Percentiles rank a stretch among this genome's conserved stretches.
Evolutionary conservation across 2,797 vertebrate genomes (phyloP).

Genomic region (Tragelaphus eurycerus): DNA sequence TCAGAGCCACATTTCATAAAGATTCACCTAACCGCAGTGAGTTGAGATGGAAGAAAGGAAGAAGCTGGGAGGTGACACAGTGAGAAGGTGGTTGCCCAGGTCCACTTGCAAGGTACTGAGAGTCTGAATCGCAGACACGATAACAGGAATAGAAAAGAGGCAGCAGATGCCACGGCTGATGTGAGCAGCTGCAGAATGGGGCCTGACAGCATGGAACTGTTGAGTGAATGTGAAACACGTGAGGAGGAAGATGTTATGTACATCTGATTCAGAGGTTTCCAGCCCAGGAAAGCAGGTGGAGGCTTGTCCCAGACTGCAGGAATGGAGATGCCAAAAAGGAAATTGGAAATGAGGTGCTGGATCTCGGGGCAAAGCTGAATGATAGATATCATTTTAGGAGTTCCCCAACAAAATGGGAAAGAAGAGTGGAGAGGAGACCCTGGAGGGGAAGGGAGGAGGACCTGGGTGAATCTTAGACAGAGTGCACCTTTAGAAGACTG

Average conservation of each 20-base stretch:
- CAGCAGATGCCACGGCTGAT: neutral
- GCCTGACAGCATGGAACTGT: neutral
- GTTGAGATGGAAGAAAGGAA: rapidly evolving
- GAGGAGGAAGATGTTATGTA: neutral
- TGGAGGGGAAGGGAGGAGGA: neutral
- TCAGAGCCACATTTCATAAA: neutral
- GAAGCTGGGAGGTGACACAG: rapidly evolving
- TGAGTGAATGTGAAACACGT: rapidly evolving
- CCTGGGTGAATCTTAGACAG: rapidly evolving
- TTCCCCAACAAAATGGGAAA: rapidly evolving
- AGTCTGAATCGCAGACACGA: neutral
- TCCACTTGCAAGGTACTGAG: neutral
- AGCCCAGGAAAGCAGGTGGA: too few species aligned
- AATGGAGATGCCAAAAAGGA: neutral
- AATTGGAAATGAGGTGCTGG: rapidly evolving
- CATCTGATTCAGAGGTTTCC: neutral
- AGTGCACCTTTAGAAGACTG: neutral
- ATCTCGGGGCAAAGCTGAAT: neutral
- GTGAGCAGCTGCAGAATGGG: neutral
- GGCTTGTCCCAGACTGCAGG: neutral
- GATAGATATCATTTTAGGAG: rapidly evolving
- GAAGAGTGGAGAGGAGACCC: too few species aligned
- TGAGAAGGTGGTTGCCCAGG: rapidly evolving
- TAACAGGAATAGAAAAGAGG: neutral
- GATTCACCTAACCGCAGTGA: rapidly evolving